Conservation (phyloP, 2,113 vertebrate genomes). For the Strigops habroptila region DNA sequence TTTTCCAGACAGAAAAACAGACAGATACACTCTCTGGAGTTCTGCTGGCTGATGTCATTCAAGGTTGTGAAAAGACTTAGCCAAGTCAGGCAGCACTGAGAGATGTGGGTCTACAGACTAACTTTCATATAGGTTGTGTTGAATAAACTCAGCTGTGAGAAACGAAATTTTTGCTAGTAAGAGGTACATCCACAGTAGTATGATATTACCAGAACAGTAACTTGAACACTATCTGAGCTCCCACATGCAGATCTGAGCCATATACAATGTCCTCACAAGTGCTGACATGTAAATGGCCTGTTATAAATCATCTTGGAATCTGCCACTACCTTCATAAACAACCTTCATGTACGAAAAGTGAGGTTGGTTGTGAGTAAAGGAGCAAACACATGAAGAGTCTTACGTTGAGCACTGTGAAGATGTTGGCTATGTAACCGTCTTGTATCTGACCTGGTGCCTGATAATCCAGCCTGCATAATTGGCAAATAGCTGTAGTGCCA, state of each 20-base stretch:
- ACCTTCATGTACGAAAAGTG: not conserved
- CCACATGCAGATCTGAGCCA: not conserved
- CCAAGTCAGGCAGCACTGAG: not conserved
- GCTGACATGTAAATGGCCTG: rapidly evolving
- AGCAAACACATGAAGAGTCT: not conserved
- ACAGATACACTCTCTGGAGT: not conserved
- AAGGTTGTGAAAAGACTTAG: not conserved
- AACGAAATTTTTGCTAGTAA: not conserved
- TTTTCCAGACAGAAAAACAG: not conserved
- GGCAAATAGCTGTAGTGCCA: not conserved
- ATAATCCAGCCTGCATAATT: not conserved
- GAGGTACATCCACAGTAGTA: not conserved
- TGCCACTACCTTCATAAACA: not conserved
- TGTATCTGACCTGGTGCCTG: rapidly evolving
- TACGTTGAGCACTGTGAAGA: rapidly evolving
- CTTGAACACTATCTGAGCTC: not conserved
- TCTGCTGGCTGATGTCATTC: not conserved
- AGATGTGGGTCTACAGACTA: not conserved
- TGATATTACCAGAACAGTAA: not conserved
- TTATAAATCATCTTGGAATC: not conserved
- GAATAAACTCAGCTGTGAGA: not conserved
- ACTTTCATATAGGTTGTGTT: not conserved
- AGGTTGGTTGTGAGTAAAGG: not conserved
- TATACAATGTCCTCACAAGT: not conserved
- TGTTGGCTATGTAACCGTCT: not conserved